Percentiles rank a stretch among this genome's conserved stretches.
These are phyloP conservation scores for Oxycera nigricornis DNA, from an alignment of 2,888 invertebrate species.

Conservation along the genomic window DNA sequence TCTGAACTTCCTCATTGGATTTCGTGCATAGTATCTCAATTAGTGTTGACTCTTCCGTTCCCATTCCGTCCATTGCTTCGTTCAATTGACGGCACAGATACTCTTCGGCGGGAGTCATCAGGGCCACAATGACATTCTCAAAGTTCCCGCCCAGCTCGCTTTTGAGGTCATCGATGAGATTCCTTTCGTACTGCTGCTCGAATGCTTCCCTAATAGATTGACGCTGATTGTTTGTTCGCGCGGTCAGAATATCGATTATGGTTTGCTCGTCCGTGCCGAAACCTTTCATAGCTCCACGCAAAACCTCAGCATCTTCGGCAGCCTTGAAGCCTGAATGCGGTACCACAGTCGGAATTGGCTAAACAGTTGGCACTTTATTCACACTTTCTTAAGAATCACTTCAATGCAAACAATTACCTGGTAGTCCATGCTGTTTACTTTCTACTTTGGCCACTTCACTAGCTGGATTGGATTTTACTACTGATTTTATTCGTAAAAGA, in stretches of 20 bases:
- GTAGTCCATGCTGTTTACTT: constrained; percentile 34
- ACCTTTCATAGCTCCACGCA: constrained; percentile 75
- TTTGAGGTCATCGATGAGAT: constrained; percentile 72
- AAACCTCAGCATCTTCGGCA: constrained; percentile 68
- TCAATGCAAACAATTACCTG: constrained; percentile 4
- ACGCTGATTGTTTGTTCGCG: constrained; percentile 73
- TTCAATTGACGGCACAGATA: constrained; percentile 76
- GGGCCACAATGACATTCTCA: constrained; percentile 74
- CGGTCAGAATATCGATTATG: constrained; percentile 74
- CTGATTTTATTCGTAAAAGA: neutral
- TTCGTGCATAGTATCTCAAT: constrained; percentile 78
- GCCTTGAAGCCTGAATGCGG: constrained; percentile 68
- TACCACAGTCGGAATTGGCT: constrained; percentile 65
- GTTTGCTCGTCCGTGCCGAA: constrained; percentile 76
- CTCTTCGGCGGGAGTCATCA: constrained; percentile 72
- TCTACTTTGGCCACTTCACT: neutral
- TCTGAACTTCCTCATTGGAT: constrained; percentile 70
- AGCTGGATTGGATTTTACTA: neutral
- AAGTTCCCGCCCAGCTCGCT: constrained; percentile 78
- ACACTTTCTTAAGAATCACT: neutral
- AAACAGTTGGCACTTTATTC: neutral
- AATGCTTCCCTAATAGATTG: constrained; percentile 72
- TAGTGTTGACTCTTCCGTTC: constrained; percentile 75
- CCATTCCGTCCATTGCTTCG: constrained; percentile 75
- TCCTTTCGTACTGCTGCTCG: constrained; percentile 66